These are phyloP conservation scores for Platysternon megacephalum DNA, from an alignment of 2,113 vertebrate genomes.

Conservation along the genomic window DNA sequence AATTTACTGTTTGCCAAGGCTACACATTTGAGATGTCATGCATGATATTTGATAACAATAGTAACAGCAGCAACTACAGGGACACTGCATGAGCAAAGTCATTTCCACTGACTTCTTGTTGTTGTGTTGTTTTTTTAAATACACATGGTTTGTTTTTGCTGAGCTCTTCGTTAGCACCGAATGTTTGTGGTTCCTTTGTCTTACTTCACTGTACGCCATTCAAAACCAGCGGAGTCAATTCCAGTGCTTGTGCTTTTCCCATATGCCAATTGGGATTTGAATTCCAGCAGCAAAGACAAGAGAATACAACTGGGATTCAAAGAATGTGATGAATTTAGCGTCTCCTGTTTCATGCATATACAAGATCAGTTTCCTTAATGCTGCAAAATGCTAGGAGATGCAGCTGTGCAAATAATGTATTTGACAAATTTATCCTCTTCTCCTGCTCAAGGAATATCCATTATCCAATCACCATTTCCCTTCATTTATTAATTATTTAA, in stretches of 20 bases:
- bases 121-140: constrained; percentile 22
- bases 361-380: neutral
- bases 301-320: rapidly evolving
- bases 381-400: neutral
- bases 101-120: rapidly evolving
- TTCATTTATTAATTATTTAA: constrained; percentile 8
- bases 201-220: rapidly evolving
- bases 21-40: neutral
- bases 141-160: rapidly evolving
- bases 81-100: rapidly evolving
- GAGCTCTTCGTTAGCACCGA: neutral
- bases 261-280: neutral
- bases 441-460: constrained; percentile 43
- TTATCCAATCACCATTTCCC: neutral
- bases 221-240: neutral
- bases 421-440: constrained; percentile 46
- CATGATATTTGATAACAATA: neutral
- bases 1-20: constrained; percentile 9
- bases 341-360: neutral
- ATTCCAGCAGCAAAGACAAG: neutral
- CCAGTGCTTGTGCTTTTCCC: neutral
- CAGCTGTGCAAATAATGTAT: constrained; percentile 46
- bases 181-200: neutral
- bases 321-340: neutral
- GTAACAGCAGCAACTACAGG: neutral